Conservation (phyloP, 2,113 vertebrate species). For the Tapirus terrestris region DNA sequence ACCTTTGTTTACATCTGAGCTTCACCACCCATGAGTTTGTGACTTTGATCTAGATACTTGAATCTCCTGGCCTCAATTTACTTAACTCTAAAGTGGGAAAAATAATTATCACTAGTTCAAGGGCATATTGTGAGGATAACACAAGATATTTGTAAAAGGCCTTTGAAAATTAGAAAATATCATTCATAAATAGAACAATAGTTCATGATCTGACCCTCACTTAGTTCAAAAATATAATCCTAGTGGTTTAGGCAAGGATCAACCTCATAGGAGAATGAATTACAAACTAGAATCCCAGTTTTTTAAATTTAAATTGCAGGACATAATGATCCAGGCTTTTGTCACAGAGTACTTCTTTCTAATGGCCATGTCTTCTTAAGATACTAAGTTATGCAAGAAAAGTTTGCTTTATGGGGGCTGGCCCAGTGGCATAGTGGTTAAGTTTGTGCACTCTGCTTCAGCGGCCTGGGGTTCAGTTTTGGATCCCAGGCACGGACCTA, state of each 20-base stretch:
- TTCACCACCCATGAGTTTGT: neutral
- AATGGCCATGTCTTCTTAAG: neutral
- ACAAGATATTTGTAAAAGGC: neutral
- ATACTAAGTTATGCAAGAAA: neutral
- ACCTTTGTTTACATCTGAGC: neutral
- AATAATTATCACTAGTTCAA: neutral
- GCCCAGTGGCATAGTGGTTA: too few species aligned
- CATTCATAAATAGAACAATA: neutral
- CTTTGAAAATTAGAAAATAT: constrained; percentile 29
- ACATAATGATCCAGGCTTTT: neutral
- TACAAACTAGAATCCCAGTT: neutral
- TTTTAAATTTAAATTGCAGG: neutral
- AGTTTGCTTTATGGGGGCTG: too few species aligned
- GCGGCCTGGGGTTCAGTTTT: too few species aligned
- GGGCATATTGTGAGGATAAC: neutral
- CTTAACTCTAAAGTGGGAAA: neutral
- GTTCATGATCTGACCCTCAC: neutral
- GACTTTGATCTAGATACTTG: neutral
- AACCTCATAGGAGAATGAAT: neutral
- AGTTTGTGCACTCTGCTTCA: too few species aligned
- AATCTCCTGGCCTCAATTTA: neutral
- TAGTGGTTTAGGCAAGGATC: neutral
- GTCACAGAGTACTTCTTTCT: neutral
- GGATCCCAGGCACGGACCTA: too few species aligned
- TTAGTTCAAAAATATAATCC: neutral